Evolutionary conservation across 2,797 vertebrate species (phyloP).

Genomic region (Carapus acus): DNA sequence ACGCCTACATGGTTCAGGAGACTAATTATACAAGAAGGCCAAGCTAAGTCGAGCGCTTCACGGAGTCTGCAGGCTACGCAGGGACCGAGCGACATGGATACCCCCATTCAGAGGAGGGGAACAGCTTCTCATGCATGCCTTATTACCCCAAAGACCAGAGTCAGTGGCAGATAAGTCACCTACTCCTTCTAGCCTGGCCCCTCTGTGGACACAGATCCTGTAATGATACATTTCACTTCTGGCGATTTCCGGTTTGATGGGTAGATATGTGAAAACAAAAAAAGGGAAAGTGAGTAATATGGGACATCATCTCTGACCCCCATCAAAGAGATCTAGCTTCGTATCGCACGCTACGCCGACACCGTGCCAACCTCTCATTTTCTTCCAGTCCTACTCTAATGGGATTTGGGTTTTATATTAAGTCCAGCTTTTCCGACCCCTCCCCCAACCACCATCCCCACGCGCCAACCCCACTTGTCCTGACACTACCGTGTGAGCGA

Average conservation of each 20-base stretch:
- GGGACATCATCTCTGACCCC: constrained; percentile 76
- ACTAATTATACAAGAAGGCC: constrained; percentile 77
- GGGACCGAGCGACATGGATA: constrained; percentile 69
- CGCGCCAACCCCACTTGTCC: constrained; percentile 62
- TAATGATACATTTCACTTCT: constrained; percentile 79
- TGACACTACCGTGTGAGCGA: constrained; percentile 62
- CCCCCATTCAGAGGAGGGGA: constrained; percentile 64
- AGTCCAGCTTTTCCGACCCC: constrained; percentile 53
- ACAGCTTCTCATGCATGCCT: constrained; percentile 80
- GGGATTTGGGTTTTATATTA: constrained; percentile 80
- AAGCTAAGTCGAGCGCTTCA: constrained; percentile 65
- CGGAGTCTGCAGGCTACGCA: constrained; percentile 64
- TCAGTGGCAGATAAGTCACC: constrained; percentile 74
- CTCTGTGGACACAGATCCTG: constrained; percentile 72
- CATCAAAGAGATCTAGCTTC: constrained; percentile 73
- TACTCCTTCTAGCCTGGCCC: constrained; percentile 66
- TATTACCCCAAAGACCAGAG: constrained; percentile 75
- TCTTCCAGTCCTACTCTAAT: constrained; percentile 74
- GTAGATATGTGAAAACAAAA: constrained; percentile 63
- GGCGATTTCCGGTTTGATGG: constrained; percentile 71
- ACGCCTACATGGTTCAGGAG: constrained; percentile 68
- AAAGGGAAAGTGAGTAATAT: constrained; percentile 46
- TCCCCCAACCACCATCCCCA: too few species aligned
- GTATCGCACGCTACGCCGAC: constrained; percentile 60
- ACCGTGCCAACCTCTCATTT: constrained; percentile 70